These are phyloP conservation scores for Haliclystus octoradiatus DNA, from an alignment of 30 jellyfish, hydroid and myxozoan genomes.

Conservation along the genomic window DNA sequence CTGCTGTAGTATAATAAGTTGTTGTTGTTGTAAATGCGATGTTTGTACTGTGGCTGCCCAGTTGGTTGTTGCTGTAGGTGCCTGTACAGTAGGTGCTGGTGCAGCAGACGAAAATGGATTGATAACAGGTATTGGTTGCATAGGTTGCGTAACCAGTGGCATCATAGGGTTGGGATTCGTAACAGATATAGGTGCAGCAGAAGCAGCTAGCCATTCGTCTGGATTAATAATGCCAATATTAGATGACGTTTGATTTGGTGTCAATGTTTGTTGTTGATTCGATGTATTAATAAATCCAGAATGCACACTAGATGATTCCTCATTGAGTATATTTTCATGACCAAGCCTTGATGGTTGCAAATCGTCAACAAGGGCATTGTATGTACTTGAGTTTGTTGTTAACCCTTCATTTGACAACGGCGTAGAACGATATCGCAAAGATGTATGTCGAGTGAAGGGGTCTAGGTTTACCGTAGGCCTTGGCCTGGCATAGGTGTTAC, in stretches of 20 bases:
- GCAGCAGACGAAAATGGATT: conserved; percentile 56
- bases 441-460: conserved; percentile 81
- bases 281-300: conserved; percentile 4
- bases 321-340: conserved; percentile 12
- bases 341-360: conserved; percentile 74
- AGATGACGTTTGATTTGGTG: conserved; percentile 44
- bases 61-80: conserved; percentile 7
- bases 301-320: conserved; percentile 26
- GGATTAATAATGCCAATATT: too few relatives aligned
- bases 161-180: conserved; percentile 41
- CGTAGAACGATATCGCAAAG: conserved; percentile 81
- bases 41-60: neutral
- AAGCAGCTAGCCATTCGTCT: neutral
- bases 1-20: conserved; percentile 3
- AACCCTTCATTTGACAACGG: conserved; percentile 37
- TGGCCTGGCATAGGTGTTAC: conserved; percentile 58
- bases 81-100: conserved; percentile 22
- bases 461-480: conserved; percentile 86
- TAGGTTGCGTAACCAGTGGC: conserved; percentile 8
- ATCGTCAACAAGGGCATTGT: conserved; percentile 92
- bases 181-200: neutral
- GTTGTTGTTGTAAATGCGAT: neutral
- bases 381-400: conserved; percentile 57
- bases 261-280: neutral
- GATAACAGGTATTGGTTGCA: conserved; percentile 30